These are phyloP conservation scores for Cryptophagus acutangulus DNA, from an alignment of 2,888 invertebrate genomes.

Conservation along the genomic window DNA sequence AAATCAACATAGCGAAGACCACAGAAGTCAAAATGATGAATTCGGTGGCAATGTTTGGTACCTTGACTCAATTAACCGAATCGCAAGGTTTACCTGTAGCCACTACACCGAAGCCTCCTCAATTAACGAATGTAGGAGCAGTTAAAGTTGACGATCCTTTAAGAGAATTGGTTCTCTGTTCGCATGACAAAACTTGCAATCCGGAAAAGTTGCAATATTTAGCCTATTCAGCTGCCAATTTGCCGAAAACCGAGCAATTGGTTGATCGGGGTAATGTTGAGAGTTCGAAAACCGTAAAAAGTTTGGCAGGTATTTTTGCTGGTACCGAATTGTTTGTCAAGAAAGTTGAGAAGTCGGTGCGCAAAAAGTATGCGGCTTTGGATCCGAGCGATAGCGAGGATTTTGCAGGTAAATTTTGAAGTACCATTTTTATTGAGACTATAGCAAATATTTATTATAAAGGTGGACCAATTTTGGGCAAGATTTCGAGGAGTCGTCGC, in stretches of 20 bases:
- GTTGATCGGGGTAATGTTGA: constrained; percentile 23
- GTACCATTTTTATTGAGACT: background rate
- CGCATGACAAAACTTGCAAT: constrained; percentile 44
- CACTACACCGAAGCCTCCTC: constrained; percentile 1
- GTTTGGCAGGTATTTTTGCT: constrained; percentile 44
- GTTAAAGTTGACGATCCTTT: constrained; percentile 52
- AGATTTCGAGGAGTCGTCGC: constrained; percentile 61
- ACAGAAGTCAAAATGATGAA: background rate
- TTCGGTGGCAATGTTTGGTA: constrained; percentile 34
- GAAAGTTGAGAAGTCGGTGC: constrained; percentile 43
- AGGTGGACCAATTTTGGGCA: constrained; percentile 52
- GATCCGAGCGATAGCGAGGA: constrained; percentile 64
- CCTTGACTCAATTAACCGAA: constrained; percentile 39
- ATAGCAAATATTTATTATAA: constrained; percentile 2
- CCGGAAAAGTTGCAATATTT: constrained; percentile 51
- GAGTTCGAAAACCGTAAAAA: constrained; percentile 36
- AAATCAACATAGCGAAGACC: constrained; percentile 22
- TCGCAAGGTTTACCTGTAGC: constrained; percentile 24
- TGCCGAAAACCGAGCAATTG: constrained; percentile 51
- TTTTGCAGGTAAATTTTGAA: constrained; percentile 49
- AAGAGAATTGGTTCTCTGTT: constrained; percentile 58
- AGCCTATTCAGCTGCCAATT: constrained; percentile 59
- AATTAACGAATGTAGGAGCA: too few species aligned
- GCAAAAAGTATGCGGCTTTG: constrained; percentile 46
- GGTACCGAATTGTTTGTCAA: constrained; percentile 44